Conservation (phyloP, 2,888 invertebrate species). For the Brenthis ino region DNA sequence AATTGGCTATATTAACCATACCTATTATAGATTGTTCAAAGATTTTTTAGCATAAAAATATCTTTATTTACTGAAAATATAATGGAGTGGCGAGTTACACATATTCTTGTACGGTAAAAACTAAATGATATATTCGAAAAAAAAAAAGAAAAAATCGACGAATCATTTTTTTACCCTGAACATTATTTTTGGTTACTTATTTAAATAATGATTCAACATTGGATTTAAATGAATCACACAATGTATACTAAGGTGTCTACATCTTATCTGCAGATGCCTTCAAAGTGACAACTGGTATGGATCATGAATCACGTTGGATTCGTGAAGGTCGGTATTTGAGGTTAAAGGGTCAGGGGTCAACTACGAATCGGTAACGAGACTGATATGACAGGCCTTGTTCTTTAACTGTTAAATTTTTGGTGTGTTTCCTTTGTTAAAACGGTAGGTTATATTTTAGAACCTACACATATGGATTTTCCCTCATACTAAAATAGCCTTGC, state of each 20-base stretch:
- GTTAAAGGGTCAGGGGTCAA: slow-evolving; percentile 27
- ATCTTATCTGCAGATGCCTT: slow-evolving; percentile 12
- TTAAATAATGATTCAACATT: slow-evolving; percentile 1
- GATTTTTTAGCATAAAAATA: too few species aligned
- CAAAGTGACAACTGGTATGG: slow-evolving; percentile 17
- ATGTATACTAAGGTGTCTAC: neutral
- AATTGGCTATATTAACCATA: too few species aligned
- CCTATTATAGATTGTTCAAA: too few species aligned
- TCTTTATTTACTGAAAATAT: too few species aligned
- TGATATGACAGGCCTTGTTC: slow-evolving; percentile 12
- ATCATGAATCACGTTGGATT: slow-evolving; percentile 27
- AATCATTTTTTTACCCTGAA: neutral
- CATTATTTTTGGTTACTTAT: too few species aligned
- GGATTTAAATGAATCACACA: slow-evolving; percentile 13
- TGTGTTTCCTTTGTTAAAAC: slow-evolving; percentile 13
- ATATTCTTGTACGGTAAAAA: too few species aligned
- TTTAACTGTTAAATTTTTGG: slow-evolving; percentile 3
- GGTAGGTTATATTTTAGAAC: too few species aligned
- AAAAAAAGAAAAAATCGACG: too few species aligned
- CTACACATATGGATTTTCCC: too few species aligned
- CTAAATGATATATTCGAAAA: too few species aligned
- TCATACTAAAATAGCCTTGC: too few species aligned
- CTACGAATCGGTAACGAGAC: slow-evolving; percentile 30
- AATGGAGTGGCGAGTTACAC: too few species aligned
- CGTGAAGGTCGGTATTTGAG: slow-evolving; percentile 25